Evolutionary conservation across 2,888 invertebrate genomes (phyloP), one percentile per base, ranked within the genome.

Genomic region (Neuroscelio doddi): DNA sequence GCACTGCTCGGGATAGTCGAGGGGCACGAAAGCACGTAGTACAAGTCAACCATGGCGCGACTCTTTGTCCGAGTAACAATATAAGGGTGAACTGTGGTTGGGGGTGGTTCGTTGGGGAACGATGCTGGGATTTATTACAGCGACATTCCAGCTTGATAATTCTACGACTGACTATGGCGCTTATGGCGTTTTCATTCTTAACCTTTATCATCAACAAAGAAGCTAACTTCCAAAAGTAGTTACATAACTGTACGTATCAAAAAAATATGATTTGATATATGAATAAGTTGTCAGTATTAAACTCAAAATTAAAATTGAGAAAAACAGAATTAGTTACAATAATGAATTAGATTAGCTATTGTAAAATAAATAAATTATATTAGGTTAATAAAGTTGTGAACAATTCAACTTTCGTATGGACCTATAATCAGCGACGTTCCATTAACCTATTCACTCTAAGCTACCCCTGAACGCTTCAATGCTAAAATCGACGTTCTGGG

Each of bases 1-100:
- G 47, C 26, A 45, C 32, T 49, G n/a, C 32, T 41, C 29, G 45
- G 38, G 51, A 51, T 34, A 45, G 68, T 45, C 67, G 63, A 55
- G 46, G 59, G 66, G 68, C 59, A 71, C 67, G 72, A 75, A 78
- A 76, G 75, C 73, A 64, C 76, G 75, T 72, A 77, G 73, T 75
- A 73, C 73, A 72, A 79, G 74, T 80, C 77, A 77, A 73, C 75
- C 77, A 72, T 75, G 72, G 73, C 70, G 71, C 73, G 77, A 78
- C 79, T 80, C 81, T 82, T 82, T 82, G 82, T 82, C 80, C 80
- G 76, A 72, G 77, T 74, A 80, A 81, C 81, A 81, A 81, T 81
- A 80, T 80, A 80, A 79, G 80, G 80, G 80, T 76, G 80, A 80
- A 80, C 77, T 73, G 77, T 71, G 66, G 69, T 62, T 47, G 58